Conservation (phyloP, 1,140 invertebrate species). For the Oedothorax gibbosus region DNA sequence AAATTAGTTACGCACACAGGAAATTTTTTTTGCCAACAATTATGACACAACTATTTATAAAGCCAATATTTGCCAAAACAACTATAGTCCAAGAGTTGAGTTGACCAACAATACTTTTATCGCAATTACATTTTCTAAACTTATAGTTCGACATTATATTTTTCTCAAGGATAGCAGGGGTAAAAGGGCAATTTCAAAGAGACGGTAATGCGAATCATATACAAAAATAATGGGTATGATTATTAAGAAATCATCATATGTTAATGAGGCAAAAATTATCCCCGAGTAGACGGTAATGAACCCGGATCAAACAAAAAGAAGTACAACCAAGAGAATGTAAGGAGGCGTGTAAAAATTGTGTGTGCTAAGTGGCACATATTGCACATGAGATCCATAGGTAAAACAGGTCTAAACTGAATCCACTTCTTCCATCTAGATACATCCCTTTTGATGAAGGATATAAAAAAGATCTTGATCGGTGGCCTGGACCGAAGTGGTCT, state of each 20-base stretch:
- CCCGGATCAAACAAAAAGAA: slow-evolving; percentile 40
- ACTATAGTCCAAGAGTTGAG: too few relatives aligned
- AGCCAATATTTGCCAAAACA: too few relatives aligned
- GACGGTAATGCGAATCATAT: too few relatives aligned
- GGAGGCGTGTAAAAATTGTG: slow-evolving; percentile 45
- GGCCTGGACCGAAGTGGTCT: slow-evolving; percentile 25
- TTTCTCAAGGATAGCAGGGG: too few relatives aligned
- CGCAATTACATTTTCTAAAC: too few relatives aligned
- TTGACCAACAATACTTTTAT: too few relatives aligned
- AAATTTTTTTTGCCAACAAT: too few relatives aligned
- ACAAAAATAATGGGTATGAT: too few relatives aligned
- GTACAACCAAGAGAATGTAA: slow-evolving; percentile 37
- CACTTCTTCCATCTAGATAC: slow-evolving; percentile 29
- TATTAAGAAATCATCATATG: not conserved
- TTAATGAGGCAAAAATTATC: slow-evolving; percentile 42
- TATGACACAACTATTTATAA: too few relatives aligned
- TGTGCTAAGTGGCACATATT: slow-evolving; percentile 48
- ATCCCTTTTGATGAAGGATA: slow-evolving; percentile 42
- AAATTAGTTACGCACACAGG: too few relatives aligned
- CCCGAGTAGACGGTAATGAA: slow-evolving; percentile 39
- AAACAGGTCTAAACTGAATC: slow-evolving; percentile 46
- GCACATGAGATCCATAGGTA: slow-evolving; percentile 35
- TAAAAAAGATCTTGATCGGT: slow-evolving; percentile 45
- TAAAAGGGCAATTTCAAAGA: too few relatives aligned
- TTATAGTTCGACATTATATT: too few relatives aligned